Percentiles rank a stretch among this genome's conserved stretches.
phyloP scores from a whole-genome alignment of 2,113 vertebrate genomes.

The Etheostoma spectabile region DNA sequence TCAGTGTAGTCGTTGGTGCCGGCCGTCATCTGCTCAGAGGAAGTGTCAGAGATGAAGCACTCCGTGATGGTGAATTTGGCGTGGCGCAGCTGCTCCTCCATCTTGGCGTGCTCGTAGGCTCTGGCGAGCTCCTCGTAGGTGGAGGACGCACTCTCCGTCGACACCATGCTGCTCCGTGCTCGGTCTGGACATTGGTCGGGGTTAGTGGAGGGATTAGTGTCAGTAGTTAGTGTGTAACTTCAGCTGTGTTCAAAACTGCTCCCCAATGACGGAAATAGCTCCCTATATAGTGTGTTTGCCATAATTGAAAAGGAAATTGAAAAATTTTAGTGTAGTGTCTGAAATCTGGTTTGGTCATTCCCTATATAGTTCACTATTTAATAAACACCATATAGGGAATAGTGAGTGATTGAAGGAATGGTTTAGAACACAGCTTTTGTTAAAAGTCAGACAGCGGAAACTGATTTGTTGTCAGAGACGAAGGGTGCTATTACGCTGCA shows the following conservation, averaged over 20 bases:
- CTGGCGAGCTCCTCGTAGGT: slow-evolving; percentile 98
- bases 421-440: background rate
- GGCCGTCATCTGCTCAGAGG: slow-evolving; percentile 97
- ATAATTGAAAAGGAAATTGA: no score
- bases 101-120: slow-evolving; percentile 97
- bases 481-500: background rate
- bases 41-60: slow-evolving; percentile 99
- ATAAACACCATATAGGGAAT: no score
- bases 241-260: no score
- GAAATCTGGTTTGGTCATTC: no score
- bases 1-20: slow-evolving; percentile 99
- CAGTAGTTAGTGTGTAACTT: slow-evolving; percentile 30
- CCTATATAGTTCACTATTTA: no score
- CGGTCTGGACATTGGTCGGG: slow-evolving; percentile 85
- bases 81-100: slow-evolving; percentile 98
- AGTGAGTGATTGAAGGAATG: no score
- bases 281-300: no score
- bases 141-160: slow-evolving; percentile 98
- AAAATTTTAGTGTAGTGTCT: no score
- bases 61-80: slow-evolving; percentile 99
- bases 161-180: slow-evolving; percentile 99
- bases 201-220: slow-evolving; percentile 60
- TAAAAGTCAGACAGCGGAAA: slow-evolving; percentile 5
- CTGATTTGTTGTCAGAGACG: slow-evolving; percentile 31
- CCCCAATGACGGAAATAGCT: no score